Evolutionary conservation across 2,888 invertebrate genomes (phyloP).

Genomic region (Linnaemya tessellans): DNA sequence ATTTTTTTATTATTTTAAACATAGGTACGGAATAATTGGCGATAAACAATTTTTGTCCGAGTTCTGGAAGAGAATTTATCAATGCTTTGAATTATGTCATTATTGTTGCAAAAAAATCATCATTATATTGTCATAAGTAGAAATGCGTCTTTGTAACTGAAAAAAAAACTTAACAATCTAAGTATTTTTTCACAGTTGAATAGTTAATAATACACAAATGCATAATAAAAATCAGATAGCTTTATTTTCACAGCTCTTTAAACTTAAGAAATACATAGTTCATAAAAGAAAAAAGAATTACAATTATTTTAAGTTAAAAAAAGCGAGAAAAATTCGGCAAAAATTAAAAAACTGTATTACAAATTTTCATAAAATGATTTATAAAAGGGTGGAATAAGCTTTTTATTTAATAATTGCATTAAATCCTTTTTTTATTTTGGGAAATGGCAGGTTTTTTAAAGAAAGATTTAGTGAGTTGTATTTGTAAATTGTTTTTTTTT

Average conservation of each 20-base stretch:
- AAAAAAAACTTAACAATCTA: too few relatives aligned
- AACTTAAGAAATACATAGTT: conserved; percentile 1
- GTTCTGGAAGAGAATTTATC: too few relatives aligned
- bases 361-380: conserved; percentile 28
- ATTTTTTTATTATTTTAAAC: too few relatives aligned
- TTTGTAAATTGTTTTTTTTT: conserved; percentile 2
- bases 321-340: background rate
- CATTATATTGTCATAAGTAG: too few relatives aligned
- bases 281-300: conserved; percentile 5
- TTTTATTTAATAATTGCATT: conserved; percentile 8
- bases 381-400: conserved; percentile 13
- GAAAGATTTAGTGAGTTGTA: background rate
- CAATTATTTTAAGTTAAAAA: conserved; percentile 1
- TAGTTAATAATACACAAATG: background rate
- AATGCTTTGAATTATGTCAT: too few relatives aligned
- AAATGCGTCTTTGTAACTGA: too few relatives aligned
- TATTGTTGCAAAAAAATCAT: too few relatives aligned
- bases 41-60: too few relatives aligned
- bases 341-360: conserved; percentile 4
- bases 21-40: too few relatives aligned
- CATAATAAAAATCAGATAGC: conserved; percentile 5
- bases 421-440: conserved; percentile 13
- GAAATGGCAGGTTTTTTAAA: conserved; percentile 1
- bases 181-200: too few relatives aligned
- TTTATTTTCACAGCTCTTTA: conserved; percentile 5